Conservation (phyloP, 2,113 vertebrate species). For the Brevimyrus niger region DNA sequence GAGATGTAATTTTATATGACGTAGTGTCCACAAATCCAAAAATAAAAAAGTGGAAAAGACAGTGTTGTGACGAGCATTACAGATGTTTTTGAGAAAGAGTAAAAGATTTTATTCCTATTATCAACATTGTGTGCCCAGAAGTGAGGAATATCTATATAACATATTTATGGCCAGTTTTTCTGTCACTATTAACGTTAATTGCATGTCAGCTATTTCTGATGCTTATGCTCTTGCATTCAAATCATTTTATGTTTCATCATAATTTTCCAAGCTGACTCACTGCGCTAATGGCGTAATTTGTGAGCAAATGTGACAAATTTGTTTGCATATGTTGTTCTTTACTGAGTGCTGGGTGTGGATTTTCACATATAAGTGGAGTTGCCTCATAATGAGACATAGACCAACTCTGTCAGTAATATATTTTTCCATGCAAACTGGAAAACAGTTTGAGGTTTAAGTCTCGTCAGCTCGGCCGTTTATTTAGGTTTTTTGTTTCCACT, state of each 20-base stretch:
- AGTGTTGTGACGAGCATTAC: not conserved
- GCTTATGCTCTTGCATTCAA: not conserved
- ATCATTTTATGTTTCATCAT: not conserved
- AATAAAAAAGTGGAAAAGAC: not conserved
- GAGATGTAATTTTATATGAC: not conserved
- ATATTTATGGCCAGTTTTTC: not conserved
- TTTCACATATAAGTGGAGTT: not conserved
- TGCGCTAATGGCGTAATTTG: not conserved
- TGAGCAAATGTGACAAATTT: not conserved
- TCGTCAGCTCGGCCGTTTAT: not conserved
- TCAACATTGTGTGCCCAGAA: not conserved
- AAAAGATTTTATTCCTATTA: not conserved
- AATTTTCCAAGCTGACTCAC: conserved; percentile 3
- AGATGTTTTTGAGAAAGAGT: not conserved
- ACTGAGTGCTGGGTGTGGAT: not conserved
- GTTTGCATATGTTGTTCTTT: not conserved
- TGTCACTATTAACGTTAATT: not conserved
- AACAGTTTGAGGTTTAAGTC: not conserved
- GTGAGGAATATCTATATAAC: not conserved
- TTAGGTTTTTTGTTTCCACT: not conserved
- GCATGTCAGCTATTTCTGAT: not conserved
- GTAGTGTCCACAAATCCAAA: not conserved
- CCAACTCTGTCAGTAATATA: not conserved
- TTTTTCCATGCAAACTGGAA: not conserved
- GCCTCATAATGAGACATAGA: not conserved